phyloP scores from a whole-genome alignment of 2,113 vertebrate species.

The Conger conger region DNA sequence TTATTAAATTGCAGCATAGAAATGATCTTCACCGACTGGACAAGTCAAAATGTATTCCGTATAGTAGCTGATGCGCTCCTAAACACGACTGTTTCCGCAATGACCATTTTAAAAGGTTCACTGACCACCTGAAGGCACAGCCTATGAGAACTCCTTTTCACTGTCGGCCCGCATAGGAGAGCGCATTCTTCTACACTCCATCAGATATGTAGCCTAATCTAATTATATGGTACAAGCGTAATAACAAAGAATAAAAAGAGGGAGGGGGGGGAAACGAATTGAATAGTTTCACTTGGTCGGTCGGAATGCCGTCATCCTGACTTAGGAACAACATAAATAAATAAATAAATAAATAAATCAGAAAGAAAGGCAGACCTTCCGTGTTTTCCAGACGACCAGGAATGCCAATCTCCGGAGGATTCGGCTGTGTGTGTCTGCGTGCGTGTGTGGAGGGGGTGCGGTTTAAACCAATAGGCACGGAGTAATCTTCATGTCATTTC shows the following conservation, averaged over 20 bases:
- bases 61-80: no score
- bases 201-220: neutral
- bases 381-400: constrained; percentile 27
- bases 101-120: neutral
- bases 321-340: constrained; percentile 10
- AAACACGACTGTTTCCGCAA: no score
- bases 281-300: constrained; percentile 3
- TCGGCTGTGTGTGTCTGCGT: neutral
- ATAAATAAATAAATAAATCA: constrained; percentile 10
- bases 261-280: neutral
- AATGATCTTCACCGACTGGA: no score
- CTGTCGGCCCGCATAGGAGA: neutral
- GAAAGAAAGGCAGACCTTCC: constrained; percentile 12
- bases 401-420: constrained; percentile 28
- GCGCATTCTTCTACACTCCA: neutral
- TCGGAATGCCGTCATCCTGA: neutral
- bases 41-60: no score
- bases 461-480: constrained; percentile 67
- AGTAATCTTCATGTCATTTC: constrained; percentile 57
- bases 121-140: neutral
- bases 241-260: neutral
- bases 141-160: neutral
- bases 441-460: constrained; percentile 6
- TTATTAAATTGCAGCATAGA: no score
- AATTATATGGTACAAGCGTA: neutral